Conservation (phyloP, 1,140 invertebrate species). For the Drosophila truncata region DNA sequence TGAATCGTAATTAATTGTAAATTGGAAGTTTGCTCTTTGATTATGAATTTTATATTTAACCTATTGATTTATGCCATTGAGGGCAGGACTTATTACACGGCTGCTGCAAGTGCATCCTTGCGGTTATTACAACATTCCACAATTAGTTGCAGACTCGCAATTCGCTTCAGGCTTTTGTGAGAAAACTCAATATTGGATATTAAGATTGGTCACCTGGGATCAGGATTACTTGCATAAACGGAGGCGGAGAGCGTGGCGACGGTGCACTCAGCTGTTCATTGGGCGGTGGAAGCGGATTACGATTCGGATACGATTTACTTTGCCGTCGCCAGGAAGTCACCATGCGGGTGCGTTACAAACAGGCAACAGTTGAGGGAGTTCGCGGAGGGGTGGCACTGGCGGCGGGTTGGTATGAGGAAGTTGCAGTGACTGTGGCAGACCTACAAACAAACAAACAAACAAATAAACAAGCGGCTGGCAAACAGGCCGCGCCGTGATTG, state of each 20-base stretch:
- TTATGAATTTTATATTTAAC: background rate
- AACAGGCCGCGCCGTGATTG: constrained; percentile 73
- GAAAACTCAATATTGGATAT: constrained; percentile 40
- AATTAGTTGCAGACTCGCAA: constrained; percentile 36
- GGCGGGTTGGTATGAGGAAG: background rate
- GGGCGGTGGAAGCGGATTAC: constrained; percentile 58
- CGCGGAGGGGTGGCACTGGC: background rate
- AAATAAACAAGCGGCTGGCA: constrained; percentile 73
- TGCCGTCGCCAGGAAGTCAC: constrained; percentile 53
- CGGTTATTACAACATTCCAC: constrained; percentile 34
- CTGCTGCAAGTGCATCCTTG: constrained; percentile 10
- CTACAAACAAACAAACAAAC: constrained; percentile 63
- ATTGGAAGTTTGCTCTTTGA: background rate
- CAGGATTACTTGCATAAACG: constrained; percentile 9
- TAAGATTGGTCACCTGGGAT: constrained; percentile 48
- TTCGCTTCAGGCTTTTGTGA: constrained; percentile 18
- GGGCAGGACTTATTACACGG: background rate
- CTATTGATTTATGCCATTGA: background rate
- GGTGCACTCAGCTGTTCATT: constrained; percentile 57
- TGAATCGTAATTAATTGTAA: background rate
- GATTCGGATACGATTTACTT: constrained; percentile 71
- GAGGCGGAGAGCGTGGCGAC: background rate
- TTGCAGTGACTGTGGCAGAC: constrained; percentile 37
- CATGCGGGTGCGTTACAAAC: constrained; percentile 59
- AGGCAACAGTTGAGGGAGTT: constrained; percentile 48